Evolutionary conservation across 2,113 vertebrate genomes (phyloP).

Genomic region (Elachura formosa): DNA sequence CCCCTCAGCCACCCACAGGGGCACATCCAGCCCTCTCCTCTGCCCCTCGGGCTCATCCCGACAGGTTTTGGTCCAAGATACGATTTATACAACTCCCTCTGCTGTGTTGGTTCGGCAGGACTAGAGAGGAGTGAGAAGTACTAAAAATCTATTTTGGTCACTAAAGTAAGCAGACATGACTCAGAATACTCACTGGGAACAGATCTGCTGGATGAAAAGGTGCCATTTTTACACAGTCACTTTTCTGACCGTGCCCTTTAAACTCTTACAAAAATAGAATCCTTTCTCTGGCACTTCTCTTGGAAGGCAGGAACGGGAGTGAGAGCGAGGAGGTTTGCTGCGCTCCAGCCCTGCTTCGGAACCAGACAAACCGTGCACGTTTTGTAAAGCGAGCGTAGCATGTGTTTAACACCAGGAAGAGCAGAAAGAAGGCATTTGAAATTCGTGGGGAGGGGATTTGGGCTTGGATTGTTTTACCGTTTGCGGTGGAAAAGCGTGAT

Average conservation of each 20-base stretch:
- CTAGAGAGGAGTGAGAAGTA: conserved; percentile 51
- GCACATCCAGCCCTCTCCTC: not conserved
- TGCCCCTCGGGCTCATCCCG: accelerated
- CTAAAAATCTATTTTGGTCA: conserved; percentile 65
- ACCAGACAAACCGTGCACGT: not conserved
- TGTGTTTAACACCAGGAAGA: conserved; percentile 34
- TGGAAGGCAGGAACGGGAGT: conserved; percentile 36
- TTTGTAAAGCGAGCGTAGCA: not conserved
- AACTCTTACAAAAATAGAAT: conserved; percentile 60
- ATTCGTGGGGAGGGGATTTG: conserved; percentile 6
- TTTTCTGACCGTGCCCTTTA: conserved; percentile 65
- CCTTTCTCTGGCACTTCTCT: conserved; percentile 50
- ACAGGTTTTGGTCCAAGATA: not conserved
- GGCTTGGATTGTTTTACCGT: not conserved
- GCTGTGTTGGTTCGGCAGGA: not conserved
- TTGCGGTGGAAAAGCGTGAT: conserved; percentile 6
- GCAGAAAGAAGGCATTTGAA: not conserved
- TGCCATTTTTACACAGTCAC: conserved; percentile 67
- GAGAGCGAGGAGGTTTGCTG: not conserved
- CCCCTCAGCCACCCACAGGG: not conserved
- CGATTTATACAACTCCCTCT: not conserved
- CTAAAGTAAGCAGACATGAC: conserved; percentile 68
- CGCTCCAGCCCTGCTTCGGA: not conserved
- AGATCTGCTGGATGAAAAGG: conserved; percentile 64
- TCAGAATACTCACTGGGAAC: conserved; percentile 65